phyloP scores from a whole-genome alignment of 2,888 invertebrate species.

The Drosophila diplacantha region DNA sequence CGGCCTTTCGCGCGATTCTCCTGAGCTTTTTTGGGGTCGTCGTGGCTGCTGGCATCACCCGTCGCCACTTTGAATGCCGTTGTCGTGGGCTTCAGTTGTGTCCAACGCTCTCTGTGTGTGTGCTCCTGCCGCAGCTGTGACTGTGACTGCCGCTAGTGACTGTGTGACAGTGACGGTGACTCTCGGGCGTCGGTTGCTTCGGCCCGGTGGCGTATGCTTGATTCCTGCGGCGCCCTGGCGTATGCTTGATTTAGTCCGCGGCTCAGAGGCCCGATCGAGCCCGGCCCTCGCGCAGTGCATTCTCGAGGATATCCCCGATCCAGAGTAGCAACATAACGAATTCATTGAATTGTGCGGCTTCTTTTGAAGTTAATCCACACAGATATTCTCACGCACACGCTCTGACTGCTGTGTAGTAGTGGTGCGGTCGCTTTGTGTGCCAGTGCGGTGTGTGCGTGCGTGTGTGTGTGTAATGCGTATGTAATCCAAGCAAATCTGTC shows the following conservation, averaged over 20 bases:
- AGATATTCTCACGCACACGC: constrained; percentile 22
- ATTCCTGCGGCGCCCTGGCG: constrained; percentile 35
- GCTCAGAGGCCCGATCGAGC: constrained; percentile 47
- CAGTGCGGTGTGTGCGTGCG: constrained; percentile 26
- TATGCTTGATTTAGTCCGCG: constrained; percentile 54
- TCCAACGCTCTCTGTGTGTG: constrained; percentile 22
- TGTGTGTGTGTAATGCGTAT: constrained; percentile 43
- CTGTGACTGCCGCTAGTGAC: constrained; percentile 9
- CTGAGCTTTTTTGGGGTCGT: constrained; percentile 34
- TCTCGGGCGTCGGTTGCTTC: constrained; percentile 20
- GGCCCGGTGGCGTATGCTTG: constrained; percentile 28
- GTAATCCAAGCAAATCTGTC: constrained; percentile 68
- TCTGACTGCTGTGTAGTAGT: constrained; percentile 17
- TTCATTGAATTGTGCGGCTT: constrained; percentile 30
- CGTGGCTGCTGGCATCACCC: constrained; percentile 54
- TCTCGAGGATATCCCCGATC: constrained; percentile 23
- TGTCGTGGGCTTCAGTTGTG: constrained; percentile 73
- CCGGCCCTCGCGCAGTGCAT: constrained; percentile 33
- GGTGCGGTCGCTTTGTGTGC: constrained; percentile 27
- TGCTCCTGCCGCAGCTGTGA: constrained; percentile 12
- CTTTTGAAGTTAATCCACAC: constrained; percentile 32
- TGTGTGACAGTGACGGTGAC: constrained; percentile 22
- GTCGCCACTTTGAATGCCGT: constrained; percentile 74
- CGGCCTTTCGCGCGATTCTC: constrained; percentile 23
- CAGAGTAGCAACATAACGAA: constrained; percentile 45